A percentile compares a stretch with the other conserved stretches of the same genome.
These are phyloP conservation scores for Eupsittula cactorum DNA, from an alignment of 2,113 vertebrate genomes.

Conservation along the genomic window DNA sequence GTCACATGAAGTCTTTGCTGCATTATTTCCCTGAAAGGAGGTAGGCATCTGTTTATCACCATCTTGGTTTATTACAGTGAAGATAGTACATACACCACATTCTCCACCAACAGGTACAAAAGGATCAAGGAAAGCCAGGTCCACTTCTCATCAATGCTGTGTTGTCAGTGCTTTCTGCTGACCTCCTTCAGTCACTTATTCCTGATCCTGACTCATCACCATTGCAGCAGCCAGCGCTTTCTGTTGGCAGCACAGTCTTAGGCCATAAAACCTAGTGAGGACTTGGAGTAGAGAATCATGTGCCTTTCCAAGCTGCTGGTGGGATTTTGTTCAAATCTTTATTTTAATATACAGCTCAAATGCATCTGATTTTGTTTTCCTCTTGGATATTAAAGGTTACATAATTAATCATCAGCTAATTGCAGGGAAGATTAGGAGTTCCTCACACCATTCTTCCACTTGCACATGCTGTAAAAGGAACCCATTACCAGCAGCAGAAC, in stretches of 20 bases:
- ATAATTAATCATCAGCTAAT: background rate
- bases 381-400: background rate
- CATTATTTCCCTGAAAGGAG: no score
- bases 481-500: background rate
- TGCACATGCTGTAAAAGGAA: background rate
- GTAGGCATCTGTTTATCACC: background rate
- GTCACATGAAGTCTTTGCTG: background rate
- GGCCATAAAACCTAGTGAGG: rapidly evolving
- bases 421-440: background rate
- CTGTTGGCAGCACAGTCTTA: background rate
- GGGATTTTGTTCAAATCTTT: background rate
- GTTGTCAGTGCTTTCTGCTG: background rate
- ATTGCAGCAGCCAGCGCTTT: background rate
- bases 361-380: background rate
- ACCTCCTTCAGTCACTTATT: background rate
- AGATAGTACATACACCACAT: background rate
- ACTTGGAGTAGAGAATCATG: background rate
- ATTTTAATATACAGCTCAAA: background rate
- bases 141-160: background rate
- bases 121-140: background rate
- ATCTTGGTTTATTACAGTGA: background rate
- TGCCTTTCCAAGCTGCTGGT: background rate
- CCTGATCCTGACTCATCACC: background rate
- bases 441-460: background rate
- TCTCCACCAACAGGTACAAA: background rate